These are phyloP conservation scores for Drosophila fuyamai DNA, from an alignment of 1,140 invertebrate species.

Conservation along the genomic window DNA sequence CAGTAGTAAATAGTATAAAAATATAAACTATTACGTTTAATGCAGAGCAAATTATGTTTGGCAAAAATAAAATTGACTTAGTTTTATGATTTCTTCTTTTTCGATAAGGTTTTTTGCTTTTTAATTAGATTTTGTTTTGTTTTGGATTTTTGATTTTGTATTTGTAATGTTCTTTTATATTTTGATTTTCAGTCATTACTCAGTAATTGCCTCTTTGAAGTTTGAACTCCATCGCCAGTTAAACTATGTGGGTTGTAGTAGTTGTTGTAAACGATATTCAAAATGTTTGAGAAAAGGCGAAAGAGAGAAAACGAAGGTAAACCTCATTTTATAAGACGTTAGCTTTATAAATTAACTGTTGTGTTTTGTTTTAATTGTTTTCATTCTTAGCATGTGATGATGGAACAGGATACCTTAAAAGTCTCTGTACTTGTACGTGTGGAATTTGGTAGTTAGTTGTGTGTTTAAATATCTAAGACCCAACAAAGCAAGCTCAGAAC, in stretches of 20 bases:
- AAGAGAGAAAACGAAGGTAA: conserved; percentile 81
- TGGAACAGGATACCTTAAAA: conserved; percentile 8
- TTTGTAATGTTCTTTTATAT: conserved; percentile 49
- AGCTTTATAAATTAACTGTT: conserved; percentile 52
- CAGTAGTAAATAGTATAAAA: conserved; percentile 78
- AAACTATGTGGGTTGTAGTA: conserved; percentile 88
- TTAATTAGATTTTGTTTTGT: conserved; percentile 25
- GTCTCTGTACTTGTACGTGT: conserved; percentile 4
- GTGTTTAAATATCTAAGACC: conserved; percentile 26
- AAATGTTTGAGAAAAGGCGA: conserved; percentile 80
- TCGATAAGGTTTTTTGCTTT: conserved; percentile 51
- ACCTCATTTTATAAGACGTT: conserved; percentile 77
- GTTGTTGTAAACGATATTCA: conserved; percentile 78
- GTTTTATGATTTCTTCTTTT: conserved; percentile 36
- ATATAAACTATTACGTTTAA: conserved; percentile 81
- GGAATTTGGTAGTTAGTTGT: background rate
- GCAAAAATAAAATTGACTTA: conserved; percentile 73
- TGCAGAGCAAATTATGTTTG: conserved; percentile 81
- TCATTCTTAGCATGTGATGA: conserved; percentile 23
- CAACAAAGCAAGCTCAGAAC: conserved; percentile 39
- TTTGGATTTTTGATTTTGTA: conserved; percentile 40
- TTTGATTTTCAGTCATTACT: conserved; percentile 86
- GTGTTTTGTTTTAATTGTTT: conserved; percentile 29
- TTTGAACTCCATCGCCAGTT: conserved; percentile 97
- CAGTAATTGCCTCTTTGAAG: conserved; percentile 96